Conservation (phyloP, 2,888 invertebrate genomes). For the Drosophila ustulata region DNA sequence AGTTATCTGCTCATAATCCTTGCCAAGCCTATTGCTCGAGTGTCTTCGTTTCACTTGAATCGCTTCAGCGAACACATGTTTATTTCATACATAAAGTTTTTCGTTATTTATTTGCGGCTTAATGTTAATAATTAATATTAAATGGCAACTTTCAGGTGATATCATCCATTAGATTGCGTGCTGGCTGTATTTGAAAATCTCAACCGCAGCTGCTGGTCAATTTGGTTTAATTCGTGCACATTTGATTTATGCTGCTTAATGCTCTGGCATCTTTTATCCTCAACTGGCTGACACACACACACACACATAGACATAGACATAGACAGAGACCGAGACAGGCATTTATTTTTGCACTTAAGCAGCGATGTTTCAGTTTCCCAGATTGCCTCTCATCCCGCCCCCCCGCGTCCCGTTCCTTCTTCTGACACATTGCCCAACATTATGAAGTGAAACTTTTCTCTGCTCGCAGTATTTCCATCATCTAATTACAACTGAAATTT, state of each 20-base stretch:
- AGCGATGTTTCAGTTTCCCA: conserved; percentile 50
- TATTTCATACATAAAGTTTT: background rate
- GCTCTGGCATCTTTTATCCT: conserved; percentile 56
- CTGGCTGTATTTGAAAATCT: conserved; percentile 43
- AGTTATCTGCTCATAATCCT: background rate
- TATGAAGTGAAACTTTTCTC: conserved; percentile 66
- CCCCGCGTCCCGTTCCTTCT: background rate
- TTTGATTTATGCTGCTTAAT: conserved; percentile 62
- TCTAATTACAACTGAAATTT: conserved; percentile 76
- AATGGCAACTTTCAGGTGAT: conserved; percentile 33
- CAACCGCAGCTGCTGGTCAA: conserved; percentile 70
- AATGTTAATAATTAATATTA: conserved; percentile 48
- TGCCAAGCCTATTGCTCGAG: background rate
- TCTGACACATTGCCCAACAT: conserved; percentile 60
- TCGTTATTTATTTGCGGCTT: conserved; percentile 10
- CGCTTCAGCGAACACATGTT: background rate
- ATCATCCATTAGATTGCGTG: conserved; percentile 57
- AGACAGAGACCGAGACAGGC: conserved; percentile 2
- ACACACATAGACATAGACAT: background rate
- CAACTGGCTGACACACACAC: conserved; percentile 39
- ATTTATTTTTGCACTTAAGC: conserved; percentile 48
- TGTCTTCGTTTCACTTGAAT: background rate
- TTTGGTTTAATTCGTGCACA: conserved; percentile 32
- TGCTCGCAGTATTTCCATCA: conserved; percentile 69
- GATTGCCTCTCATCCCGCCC: background rate